Evolutionary conservation across 2,113 vertebrate species (phyloP).

Genomic region (Rutilus rutilus): DNA sequence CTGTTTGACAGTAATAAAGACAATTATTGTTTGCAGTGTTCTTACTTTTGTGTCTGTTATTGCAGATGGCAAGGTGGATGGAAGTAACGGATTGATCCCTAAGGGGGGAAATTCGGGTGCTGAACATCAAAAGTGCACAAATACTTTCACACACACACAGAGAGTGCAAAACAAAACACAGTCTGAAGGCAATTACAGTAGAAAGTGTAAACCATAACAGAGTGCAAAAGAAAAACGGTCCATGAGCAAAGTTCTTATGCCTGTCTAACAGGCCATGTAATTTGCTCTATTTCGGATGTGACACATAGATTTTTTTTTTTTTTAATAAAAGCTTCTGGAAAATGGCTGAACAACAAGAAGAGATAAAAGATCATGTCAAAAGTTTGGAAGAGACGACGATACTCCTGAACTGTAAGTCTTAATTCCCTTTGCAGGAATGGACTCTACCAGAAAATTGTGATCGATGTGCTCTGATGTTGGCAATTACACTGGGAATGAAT

Average conservation of each 20-base stretch:
- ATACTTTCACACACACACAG: neutral
- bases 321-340: conserved; percentile 43
- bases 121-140: conserved; percentile 12
- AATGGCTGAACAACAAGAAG: conserved; percentile 35
- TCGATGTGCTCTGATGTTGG: conserved; percentile 26
- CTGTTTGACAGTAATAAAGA: neutral
- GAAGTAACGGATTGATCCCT: conserved; percentile 22
- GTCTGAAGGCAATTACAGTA: conserved; percentile 31
- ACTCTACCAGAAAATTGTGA: conserved; percentile 13
- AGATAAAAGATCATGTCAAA: conserved; percentile 53
- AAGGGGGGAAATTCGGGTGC: neutral
- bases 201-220: conserved; percentile 25
- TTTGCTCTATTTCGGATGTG: conserved; percentile 36
- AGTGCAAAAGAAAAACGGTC: conserved; percentile 19
- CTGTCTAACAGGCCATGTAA: conserved; percentile 3
- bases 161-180: neutral
- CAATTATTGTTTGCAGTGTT: neutral
- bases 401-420: conserved; percentile 36
- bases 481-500: conserved; percentile 40
- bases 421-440: conserved; percentile 13
- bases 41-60: neutral
- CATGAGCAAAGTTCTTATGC: neutral
- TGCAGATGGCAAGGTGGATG: conserved; percentile 9
- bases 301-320: neutral
- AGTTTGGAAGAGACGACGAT: conserved; percentile 27